Conservation (phyloP, 2,888 invertebrate species). For the Drosophila conformis region DNA sequence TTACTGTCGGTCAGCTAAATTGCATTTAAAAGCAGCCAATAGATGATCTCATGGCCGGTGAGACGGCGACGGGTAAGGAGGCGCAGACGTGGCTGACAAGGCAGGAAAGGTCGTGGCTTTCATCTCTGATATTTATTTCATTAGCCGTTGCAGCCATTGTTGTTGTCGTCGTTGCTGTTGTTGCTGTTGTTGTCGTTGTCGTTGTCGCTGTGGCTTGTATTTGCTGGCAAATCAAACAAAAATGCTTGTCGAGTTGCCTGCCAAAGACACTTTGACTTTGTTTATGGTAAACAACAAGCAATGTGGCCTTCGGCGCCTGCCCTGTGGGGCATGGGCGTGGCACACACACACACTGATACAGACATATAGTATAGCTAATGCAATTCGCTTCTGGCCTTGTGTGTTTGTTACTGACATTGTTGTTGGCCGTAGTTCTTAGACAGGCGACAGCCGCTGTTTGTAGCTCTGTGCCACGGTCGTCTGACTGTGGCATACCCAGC, state of each 20-base stretch:
- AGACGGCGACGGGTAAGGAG: background rate
- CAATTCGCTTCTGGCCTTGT: slow-evolving; percentile 64
- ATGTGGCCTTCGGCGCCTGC: slow-evolving; percentile 59
- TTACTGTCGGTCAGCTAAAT: slow-evolving; percentile 43
- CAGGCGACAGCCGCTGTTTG: slow-evolving; percentile 57
- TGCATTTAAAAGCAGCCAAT: slow-evolving; percentile 41
- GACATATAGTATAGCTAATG: slow-evolving; percentile 46
- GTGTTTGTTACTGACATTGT: slow-evolving; percentile 35
- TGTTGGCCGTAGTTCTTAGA: slow-evolving; percentile 65
- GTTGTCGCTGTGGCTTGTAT: slow-evolving; percentile 22
- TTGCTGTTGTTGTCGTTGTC: background rate
- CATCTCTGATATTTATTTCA: slow-evolving; percentile 62
- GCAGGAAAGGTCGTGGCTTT: slow-evolving; percentile 11
- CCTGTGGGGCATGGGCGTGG: slow-evolving; percentile 49
- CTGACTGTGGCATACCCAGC: slow-evolving; percentile 50
- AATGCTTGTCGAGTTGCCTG: slow-evolving; percentile 61
- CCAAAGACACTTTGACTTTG: slow-evolving; percentile 77
- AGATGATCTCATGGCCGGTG: slow-evolving; percentile 11
- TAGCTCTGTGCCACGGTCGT: slow-evolving; percentile 33
- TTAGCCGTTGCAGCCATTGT: slow-evolving; percentile 42
- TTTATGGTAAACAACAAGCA: slow-evolving; percentile 75
- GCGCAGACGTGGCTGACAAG: background rate
- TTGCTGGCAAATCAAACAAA: slow-evolving; percentile 71
- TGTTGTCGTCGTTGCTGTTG: background rate
- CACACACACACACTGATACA: slow-evolving; percentile 6